Percentiles rank a stretch among this genome's conserved stretches.
Conservation (phyloP, 2,797 vertebrate genomes). For the Heterohyrax brucei region DNA sequence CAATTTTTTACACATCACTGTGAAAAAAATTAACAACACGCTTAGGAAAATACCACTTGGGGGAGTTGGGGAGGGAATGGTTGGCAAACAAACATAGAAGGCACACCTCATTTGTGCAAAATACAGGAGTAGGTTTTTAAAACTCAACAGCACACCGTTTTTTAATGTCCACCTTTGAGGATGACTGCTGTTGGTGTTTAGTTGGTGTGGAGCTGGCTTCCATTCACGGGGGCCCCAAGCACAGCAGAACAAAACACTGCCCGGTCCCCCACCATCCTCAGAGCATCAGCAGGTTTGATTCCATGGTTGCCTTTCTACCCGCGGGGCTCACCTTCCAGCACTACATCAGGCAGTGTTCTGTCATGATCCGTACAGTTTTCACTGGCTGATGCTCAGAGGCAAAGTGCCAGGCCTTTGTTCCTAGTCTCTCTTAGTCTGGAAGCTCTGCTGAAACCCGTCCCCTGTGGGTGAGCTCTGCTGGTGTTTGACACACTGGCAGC, state of each 20-base stretch:
- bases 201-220: neutral
- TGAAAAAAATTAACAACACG: too few species aligned
- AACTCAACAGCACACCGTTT: neutral
- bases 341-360: neutral
- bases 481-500: neutral
- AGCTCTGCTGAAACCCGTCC: neutral
- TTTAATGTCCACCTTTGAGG: neutral
- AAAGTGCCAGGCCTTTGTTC: neutral
- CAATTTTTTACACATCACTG: too few species aligned
- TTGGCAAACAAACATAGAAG: too few species aligned
- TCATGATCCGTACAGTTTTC: neutral
- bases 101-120: too few species aligned
- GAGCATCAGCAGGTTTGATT: neutral
- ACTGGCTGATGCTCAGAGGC: neutral
- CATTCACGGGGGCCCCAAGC: neutral
- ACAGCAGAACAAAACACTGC: neutral
- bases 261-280: neutral
- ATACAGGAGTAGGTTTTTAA: neutral
- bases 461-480: neutral
- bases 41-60: too few species aligned
- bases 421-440: neutral
- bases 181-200: neutral
- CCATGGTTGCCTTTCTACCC: neutral
- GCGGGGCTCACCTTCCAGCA: neutral
- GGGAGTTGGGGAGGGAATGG: too few species aligned